These are phyloP conservation scores for Acanthosepion lycidas DNA, from an alignment of 2,888 invertebrate species.

Conservation along the genomic window DNA sequence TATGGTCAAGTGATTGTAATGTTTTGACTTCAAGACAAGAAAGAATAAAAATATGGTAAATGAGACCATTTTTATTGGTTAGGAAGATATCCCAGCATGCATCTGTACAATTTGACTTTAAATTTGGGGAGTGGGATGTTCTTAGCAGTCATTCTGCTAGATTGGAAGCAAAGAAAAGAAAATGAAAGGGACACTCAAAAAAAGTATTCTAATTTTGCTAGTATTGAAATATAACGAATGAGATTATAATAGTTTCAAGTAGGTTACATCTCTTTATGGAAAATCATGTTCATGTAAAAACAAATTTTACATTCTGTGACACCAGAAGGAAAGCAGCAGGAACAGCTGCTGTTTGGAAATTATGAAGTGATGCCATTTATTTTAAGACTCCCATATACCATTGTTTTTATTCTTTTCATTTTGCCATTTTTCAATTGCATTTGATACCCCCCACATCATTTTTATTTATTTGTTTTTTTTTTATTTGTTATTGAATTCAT, in stretches of 20 bases:
- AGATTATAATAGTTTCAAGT: not conserved
- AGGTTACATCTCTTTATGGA: not conserved
- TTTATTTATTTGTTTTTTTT: not conserved
- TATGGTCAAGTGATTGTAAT: too few relatives aligned
- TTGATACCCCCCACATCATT: not conserved
- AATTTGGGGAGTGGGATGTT: too few relatives aligned
- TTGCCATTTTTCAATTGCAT: not conserved
- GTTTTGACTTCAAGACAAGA: too few relatives aligned
- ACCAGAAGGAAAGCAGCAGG: not conserved
- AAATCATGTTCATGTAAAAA: not conserved
- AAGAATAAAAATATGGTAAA: too few relatives aligned
- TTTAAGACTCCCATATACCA: not conserved
- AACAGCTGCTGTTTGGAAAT: not conserved
- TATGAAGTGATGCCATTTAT: not conserved
- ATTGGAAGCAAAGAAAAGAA: too few relatives aligned
- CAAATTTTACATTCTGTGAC: not conserved
- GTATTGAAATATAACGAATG: not conserved
- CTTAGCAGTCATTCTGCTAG: too few relatives aligned
- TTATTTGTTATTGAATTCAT: not conserved
- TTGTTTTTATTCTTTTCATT: not conserved
- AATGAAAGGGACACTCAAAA: too few relatives aligned
- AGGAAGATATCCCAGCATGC: too few relatives aligned
- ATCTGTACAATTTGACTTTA: too few relatives aligned
- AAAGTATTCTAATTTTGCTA: not conserved
- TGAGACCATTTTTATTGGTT: too few relatives aligned